These are phyloP conservation scores for Arion vulgaris DNA, from an alignment of 1,140 invertebrate species.

Conservation along the genomic window DNA sequence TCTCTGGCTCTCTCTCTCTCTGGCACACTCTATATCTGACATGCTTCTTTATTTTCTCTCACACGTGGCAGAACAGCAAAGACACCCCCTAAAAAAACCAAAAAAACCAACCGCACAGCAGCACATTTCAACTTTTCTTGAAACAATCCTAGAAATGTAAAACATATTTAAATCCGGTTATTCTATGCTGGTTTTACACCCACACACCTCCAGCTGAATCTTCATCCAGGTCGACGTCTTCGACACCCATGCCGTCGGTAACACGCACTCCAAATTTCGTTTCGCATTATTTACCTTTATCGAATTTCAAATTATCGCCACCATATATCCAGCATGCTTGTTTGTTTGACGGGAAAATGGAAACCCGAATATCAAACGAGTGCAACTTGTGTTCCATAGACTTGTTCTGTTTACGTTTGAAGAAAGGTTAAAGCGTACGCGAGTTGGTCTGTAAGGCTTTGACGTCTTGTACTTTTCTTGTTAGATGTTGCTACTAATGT, in stretches of 20 bases:
- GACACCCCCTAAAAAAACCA: too few species aligned
- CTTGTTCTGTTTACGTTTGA: not conserved
- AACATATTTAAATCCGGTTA: too few species aligned
- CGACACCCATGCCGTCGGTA: not conserved
- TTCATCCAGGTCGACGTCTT: too few species aligned
- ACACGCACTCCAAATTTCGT: slow-evolving; percentile 2
- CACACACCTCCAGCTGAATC: too few species aligned
- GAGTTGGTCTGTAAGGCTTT: not conserved
- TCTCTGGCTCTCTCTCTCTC: too few species aligned
- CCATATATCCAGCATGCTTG: slow-evolving; percentile 2
- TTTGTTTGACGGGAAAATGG: not conserved
- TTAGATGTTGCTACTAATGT: not conserved
- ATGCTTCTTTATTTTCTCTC: too few species aligned
- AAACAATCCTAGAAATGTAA: too few species aligned
- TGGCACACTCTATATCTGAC: too few species aligned
- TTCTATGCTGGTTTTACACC: too few species aligned
- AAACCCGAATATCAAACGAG: not conserved
- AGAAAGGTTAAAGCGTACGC: not conserved
- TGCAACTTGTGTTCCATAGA: not conserved
- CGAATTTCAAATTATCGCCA: slow-evolving; percentile 6
- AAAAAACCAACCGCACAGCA: too few species aligned
- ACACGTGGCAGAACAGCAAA: too few species aligned
- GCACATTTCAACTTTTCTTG: too few species aligned
- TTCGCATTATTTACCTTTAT: slow-evolving; percentile 15
- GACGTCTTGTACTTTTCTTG: not conserved